phyloP scores from a whole-genome alignment of 2,888 invertebrate species.

The Mimumesa dahlbomi region DNA sequence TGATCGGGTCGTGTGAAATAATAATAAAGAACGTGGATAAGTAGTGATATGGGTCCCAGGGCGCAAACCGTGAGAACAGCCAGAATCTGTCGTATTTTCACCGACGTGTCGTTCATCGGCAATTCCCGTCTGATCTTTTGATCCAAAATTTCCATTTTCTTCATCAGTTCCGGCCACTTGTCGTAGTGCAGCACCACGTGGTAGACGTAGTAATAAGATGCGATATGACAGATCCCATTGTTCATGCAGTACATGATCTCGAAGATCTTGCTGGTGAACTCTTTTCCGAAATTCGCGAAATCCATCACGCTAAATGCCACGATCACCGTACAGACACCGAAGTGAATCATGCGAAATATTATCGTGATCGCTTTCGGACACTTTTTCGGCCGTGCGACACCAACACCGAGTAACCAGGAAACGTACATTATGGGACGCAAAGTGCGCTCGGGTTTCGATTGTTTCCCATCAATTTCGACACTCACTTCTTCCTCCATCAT shows the following conservation, averaged over 20 bases:
- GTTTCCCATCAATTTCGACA: constrained; percentile 51
- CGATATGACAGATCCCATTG: constrained; percentile 66
- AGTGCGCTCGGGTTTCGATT: constrained; percentile 49
- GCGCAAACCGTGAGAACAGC: constrained; percentile 49
- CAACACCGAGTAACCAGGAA: constrained; percentile 70
- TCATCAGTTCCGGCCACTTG: constrained; percentile 69
- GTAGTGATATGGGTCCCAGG: constrained; percentile 63
- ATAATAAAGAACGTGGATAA: constrained; percentile 67
- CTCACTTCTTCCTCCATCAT: constrained; percentile 61
- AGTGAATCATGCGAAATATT: constrained; percentile 63
- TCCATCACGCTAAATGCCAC: constrained; percentile 70
- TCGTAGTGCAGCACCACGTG: constrained; percentile 63
- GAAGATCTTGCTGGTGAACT: constrained; percentile 69
- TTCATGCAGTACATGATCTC: constrained; percentile 73
- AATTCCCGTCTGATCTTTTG: constrained; percentile 54
- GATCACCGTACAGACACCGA: constrained; percentile 67
- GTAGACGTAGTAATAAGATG: constrained; percentile 70
- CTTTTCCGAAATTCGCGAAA: constrained; percentile 66
- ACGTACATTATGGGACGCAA: constrained; percentile 63
- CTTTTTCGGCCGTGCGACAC: constrained; percentile 59
- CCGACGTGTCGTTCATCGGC: constrained; percentile 42
- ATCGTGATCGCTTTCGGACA: constrained; percentile 58
- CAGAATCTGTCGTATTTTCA: constrained; percentile 56
- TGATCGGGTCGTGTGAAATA: constrained; percentile 63
- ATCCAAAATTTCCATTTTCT: constrained; percentile 59